These are phyloP conservation scores for Sebastes itinus DNA, from an alignment of 2,797 vertebrate species.

Conservation along the genomic window DNA sequence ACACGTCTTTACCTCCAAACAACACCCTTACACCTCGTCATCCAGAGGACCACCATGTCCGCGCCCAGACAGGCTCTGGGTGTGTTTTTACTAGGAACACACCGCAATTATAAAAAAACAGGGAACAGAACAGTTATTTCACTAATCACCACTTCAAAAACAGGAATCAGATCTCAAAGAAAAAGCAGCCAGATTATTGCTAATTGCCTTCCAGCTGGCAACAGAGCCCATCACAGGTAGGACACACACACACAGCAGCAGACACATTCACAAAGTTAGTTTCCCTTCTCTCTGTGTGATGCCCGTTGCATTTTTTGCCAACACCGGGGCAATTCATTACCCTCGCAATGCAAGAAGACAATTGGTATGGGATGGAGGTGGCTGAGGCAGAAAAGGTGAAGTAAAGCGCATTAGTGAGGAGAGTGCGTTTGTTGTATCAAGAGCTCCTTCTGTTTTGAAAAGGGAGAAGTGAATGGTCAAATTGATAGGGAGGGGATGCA, in stretches of 20 bases:
- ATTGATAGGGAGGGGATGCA: slow-evolving; percentile 6
- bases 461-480: not conserved
- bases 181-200: slow-evolving; percentile 49
- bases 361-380: slow-evolving; percentile 53
- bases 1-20: slow-evolving; percentile 48
- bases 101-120: slow-evolving; percentile 46
- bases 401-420: slow-evolving; percentile 18
- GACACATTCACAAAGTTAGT: slow-evolving; percentile 22
- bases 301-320: slow-evolving; percentile 56
- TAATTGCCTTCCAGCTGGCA: slow-evolving; percentile 67
- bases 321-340: slow-evolving; percentile 55
- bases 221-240: slow-evolving; percentile 61
- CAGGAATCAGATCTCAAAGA: slow-evolving; percentile 40
- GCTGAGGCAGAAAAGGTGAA: not conserved
- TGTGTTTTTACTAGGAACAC: slow-evolving; percentile 47
- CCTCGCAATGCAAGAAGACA: slow-evolving; percentile 13
- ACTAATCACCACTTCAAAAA: slow-evolving; percentile 64
- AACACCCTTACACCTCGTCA: slow-evolving; percentile 33
- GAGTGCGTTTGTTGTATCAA: slow-evolving; percentile 2
- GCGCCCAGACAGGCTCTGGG: not conserved
- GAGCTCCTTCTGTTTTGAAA: slow-evolving; percentile 12
- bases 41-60: slow-evolving; percentile 55
- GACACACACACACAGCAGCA: slow-evolving; percentile 17
- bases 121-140: slow-evolving; percentile 50
- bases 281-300: slow-evolving; percentile 48